Evolutionary conservation across 2,797 vertebrate genomes (phyloP).

Genomic region (Mormyrus hasselquistii): DNA sequence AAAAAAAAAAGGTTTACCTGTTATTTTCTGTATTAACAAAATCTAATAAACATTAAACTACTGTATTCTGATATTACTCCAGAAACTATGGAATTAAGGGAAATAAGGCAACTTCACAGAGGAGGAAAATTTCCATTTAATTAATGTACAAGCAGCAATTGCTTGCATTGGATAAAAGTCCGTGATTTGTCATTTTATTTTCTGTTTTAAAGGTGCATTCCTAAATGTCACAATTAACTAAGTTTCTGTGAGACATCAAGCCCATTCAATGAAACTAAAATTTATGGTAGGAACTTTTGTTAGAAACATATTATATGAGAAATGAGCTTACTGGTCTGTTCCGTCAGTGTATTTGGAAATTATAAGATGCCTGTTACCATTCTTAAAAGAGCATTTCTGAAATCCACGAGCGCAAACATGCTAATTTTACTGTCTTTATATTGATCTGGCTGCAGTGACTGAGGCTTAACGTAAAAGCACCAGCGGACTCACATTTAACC

Average conservation of each 20-base stretch:
- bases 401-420: neutral
- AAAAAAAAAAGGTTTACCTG: neutral
- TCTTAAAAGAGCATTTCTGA: neutral
- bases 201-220: neutral
- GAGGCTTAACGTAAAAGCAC: neutral
- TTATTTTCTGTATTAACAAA: neutral
- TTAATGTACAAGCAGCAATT: neutral
- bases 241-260: neutral
- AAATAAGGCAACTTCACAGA: neutral
- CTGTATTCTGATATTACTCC: neutral
- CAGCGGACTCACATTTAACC: constrained; percentile 82
- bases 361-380: neutral
- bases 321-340: neutral
- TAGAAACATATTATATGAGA: neutral
- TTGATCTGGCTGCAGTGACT: neutral
- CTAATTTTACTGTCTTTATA: neutral
- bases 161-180: neutral
- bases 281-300: neutral
- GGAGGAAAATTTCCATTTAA: neutral
- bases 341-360: neutral
- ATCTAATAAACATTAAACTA: neutral
- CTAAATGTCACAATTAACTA: neutral
- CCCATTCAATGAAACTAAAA: neutral
- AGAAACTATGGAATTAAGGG: neutral
- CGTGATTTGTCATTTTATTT: neutral